Conservation (phyloP, 2,797 vertebrate species). For the Knipowitschia caucasica region DNA sequence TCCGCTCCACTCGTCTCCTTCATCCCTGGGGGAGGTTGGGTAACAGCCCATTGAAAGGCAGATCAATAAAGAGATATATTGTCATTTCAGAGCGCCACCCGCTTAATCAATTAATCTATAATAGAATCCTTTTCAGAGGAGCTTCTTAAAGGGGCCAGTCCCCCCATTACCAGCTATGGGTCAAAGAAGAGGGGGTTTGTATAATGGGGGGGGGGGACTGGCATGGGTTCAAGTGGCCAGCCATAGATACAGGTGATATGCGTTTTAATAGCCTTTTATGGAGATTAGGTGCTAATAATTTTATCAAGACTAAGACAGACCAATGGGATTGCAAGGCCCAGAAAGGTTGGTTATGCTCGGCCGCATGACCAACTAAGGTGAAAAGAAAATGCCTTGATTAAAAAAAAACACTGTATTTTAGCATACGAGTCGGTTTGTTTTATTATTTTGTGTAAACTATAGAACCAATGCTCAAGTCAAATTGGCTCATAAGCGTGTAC, state of each 20-base stretch:
- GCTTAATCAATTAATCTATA: constrained; percentile 82
- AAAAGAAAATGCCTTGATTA: background rate
- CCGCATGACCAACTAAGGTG: constrained; percentile 34
- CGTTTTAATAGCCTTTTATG: constrained; percentile 37
- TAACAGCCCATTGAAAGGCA: constrained; percentile 71
- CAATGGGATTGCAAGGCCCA: constrained; percentile 29
- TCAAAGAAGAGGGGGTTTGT: constrained; percentile 32
- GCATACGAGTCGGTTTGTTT: too few relatives aligned
- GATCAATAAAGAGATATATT: constrained; percentile 81
- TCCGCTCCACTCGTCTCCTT: constrained; percentile 9
- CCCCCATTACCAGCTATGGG: constrained; percentile 38
- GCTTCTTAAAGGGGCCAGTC: constrained; percentile 65
- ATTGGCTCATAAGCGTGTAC: too few relatives aligned
- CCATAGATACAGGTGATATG: constrained; percentile 38
- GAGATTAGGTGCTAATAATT: constrained; percentile 14
- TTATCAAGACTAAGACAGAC: constrained; percentile 11
- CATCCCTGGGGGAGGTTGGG: constrained; percentile 54
- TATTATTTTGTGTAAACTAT: too few relatives aligned
- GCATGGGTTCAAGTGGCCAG: constrained; percentile 15
- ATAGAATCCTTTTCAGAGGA: constrained; percentile 59
- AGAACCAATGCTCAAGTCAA: background rate
- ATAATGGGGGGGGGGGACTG: constrained; percentile 31
- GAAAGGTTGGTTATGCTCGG: constrained; percentile 43
- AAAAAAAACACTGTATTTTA: too few relatives aligned
- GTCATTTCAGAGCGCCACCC: constrained; percentile 66